Conservation (phyloP, 2,888 invertebrate genomes). For the Tiliacea aurago region DNA sequence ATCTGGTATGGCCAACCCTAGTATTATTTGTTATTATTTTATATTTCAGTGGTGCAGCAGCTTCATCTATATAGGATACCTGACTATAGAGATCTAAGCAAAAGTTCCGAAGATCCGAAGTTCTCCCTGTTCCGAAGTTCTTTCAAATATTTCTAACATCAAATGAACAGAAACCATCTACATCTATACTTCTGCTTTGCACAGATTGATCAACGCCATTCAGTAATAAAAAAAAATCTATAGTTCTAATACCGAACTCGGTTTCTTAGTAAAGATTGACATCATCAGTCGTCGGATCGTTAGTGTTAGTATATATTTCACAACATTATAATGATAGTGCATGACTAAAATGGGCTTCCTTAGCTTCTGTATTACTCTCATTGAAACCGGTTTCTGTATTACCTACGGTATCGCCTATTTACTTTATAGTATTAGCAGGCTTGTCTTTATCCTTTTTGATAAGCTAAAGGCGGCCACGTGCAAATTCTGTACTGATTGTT, state of each 20-base stretch:
- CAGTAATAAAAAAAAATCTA: conserved; percentile 8
- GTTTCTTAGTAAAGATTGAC: conserved; percentile 48
- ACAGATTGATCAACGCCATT: neutral
- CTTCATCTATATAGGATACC: too few relatives aligned
- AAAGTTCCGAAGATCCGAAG: neutral
- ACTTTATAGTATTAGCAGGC: conserved; percentile 16
- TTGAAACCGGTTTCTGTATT: conserved; percentile 57
- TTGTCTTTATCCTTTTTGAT: conserved; percentile 5
- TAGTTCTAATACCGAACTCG: conserved; percentile 35
- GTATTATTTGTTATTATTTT: neutral
- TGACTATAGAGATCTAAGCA: neutral
- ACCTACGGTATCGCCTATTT: conserved; percentile 23
- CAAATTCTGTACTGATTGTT: neutral
- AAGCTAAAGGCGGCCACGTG: neutral
- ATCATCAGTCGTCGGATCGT: conserved; percentile 34
- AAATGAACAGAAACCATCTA: neutral
- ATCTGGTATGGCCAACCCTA: neutral
- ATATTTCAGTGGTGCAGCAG: neutral
- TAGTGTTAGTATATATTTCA: conserved; percentile 47
- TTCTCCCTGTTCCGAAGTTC: neutral
- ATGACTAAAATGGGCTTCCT: conserved; percentile 66
- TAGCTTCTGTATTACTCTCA: conserved; percentile 67
- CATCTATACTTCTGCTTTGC: neutral
- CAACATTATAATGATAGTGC: conserved; percentile 50
- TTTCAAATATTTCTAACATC: neutral